Conservation (phyloP, 2,888 invertebrate genomes). For the Netelia melanura region DNA sequence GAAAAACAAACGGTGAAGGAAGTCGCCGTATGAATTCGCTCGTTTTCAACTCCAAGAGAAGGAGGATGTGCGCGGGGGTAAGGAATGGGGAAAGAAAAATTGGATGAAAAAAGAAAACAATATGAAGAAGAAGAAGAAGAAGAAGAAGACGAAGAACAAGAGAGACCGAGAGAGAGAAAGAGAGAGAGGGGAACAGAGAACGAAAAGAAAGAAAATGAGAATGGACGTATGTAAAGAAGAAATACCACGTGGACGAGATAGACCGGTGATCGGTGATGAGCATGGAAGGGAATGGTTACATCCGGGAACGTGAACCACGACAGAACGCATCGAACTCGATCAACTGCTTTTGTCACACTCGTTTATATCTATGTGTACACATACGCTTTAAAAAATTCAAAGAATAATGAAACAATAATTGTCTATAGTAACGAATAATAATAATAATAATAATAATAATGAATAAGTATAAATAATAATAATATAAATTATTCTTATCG, state of each 20-base stretch:
- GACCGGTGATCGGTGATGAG: conserved; percentile 47
- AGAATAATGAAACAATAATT: too few species aligned
- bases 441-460: too few species aligned
- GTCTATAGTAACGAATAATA: too few species aligned
- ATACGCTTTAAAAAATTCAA: neutral
- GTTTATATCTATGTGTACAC: neutral
- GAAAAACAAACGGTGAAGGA: neutral
- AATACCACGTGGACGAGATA: conserved; percentile 52
- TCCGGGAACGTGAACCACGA: conserved; percentile 68
- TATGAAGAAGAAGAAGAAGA: neutral
- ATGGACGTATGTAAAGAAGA: conserved; percentile 23
- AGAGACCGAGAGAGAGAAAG: too few species aligned
- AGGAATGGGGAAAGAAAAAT: conserved; percentile 2
- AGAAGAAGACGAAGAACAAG: neutral
- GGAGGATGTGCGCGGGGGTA: conserved; percentile 9
- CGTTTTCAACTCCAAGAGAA: neutral
- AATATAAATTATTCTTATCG: too few species aligned
- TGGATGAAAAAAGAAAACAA: neutral
- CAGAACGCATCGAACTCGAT: conserved; percentile 37
- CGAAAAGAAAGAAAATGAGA: neutral
- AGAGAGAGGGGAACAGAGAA: neutral
- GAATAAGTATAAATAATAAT: too few species aligned
- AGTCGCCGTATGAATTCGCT: neutral
- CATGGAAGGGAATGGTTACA: conserved; percentile 52
- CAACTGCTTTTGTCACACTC: neutral